phyloP scores from a whole-genome alignment of 2,888 invertebrate species.

The Melitaea athalia region DNA sequence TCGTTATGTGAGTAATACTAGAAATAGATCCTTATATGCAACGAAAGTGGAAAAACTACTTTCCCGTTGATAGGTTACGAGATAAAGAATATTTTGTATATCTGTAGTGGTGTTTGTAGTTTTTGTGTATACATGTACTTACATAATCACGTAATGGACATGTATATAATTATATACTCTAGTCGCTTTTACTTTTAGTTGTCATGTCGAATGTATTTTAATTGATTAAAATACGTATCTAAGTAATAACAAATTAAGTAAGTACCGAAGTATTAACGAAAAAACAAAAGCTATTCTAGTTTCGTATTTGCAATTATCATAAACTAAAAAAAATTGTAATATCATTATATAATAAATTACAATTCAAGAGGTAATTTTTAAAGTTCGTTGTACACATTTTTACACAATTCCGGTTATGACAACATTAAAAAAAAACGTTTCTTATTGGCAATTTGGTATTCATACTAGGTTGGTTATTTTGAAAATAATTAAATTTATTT shows the following conservation, averaged over 20 bases:
- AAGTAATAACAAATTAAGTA: too few relatives aligned
- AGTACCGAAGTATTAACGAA: not conserved
- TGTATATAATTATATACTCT: not conserved
- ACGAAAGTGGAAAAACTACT: constrained; percentile 43
- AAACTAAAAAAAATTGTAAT: too few relatives aligned
- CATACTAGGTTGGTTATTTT: too few relatives aligned
- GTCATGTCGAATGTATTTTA: not conserved
- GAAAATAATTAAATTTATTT: too few relatives aligned
- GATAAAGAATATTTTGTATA: not conserved
- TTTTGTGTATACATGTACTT: not conserved
- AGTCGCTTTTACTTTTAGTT: not conserved
- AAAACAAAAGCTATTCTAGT: not conserved
- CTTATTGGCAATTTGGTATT: too few relatives aligned
- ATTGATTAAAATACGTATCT: too few relatives aligned
- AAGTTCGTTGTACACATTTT: too few relatives aligned
- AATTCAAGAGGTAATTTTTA: too few relatives aligned
- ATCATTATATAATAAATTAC: too few relatives aligned
- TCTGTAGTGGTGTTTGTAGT: not conserved
- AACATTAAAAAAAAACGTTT: too few relatives aligned
- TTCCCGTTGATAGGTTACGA: constrained; percentile 22
- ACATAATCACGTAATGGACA: not conserved
- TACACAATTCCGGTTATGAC: too few relatives aligned
- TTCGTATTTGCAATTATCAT: too few relatives aligned
- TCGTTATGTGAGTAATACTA: constrained; percentile 38
- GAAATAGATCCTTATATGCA: constrained; percentile 39